Evolutionary conservation across 2,797 vertebrate genomes (phyloP), one percentile per base, ranked within the genome.

Genomic region (Chelon auratus): DNA sequence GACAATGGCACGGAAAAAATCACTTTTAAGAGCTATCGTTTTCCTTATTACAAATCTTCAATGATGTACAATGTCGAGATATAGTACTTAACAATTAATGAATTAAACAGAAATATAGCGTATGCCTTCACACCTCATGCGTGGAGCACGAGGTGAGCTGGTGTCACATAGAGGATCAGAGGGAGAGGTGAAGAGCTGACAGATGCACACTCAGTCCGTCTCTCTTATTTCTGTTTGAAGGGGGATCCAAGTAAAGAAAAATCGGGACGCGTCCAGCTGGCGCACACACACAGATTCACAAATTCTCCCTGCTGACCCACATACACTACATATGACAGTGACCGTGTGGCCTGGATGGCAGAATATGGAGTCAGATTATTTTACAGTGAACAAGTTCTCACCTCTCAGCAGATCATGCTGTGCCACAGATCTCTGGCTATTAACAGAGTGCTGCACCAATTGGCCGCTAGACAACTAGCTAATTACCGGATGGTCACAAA

Each of bases 371-470:
- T 77, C 74, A 59, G 87, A 88, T 91, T 72, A 62, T 81, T 89
- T 91, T 90, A 89, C 90, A 87, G 85, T 75, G 80, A 90, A 91
- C 87, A 88, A 78, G 85, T 68, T 90, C 56, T 85, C 85, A 53
- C 88, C 87, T 91, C 85, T 86, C 78, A 72, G 59, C 56, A 72
- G 77, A 75, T 70, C 81, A 76, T 67, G 30, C 67, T 54, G 60
- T 68, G 80, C 62, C 61, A 67, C 80, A 75, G 74, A 75, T 82
- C 72, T 26, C 30, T 69, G 64, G 20, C 58, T 69, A 67, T 80
- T 80, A 71, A 64, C 53, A 70, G 53, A 75, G 12, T 48, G 48
- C 56, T 72, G 47, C 55, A 47, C 60, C 75, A 60, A n/a, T 50
- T 79, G 71, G 51, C 80, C 61, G 68, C 47, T 43, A 52, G 18